A percentile compares a stretch with the other conserved stretches of the same genome.
Evolutionary conservation across 2,888 invertebrate genomes (phyloP).

Genomic region (Nephrotoma guestfalica): DNA sequence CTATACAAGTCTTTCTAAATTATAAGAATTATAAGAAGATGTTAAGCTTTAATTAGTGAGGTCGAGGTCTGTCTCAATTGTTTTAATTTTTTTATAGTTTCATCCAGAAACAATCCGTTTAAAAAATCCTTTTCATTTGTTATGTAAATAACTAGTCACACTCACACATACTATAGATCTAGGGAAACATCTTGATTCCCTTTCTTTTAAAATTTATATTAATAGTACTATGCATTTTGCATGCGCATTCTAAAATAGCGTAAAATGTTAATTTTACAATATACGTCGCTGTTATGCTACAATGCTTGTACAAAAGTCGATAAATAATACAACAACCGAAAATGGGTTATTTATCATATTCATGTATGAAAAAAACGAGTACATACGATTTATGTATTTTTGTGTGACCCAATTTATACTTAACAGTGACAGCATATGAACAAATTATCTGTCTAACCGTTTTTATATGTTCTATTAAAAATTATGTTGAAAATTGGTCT

Average conservation of each 20-base stretch:
- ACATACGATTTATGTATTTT: background rate
- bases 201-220: background rate
- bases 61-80: too few species aligned
- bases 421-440: background rate
- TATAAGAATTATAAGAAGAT: too few species aligned
- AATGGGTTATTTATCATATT: background rate
- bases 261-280: background rate
- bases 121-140: background rate
- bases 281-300: background rate
- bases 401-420: background rate
- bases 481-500: background rate
- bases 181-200: background rate
- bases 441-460: background rate
- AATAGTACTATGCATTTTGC: background rate
- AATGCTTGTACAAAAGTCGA: background rate
- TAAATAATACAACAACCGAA: background rate
- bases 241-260: background rate
- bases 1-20: too few species aligned
- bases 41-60: too few species aligned
- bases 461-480: background rate
- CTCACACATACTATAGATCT: background rate
- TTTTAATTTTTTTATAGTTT: too few species aligned
- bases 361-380: background rate
- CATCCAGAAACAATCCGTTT: too few species aligned
- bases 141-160: background rate